Base-by-base conservation (phyloP, 2,888 invertebrate genomes). In the Mimumesa dahlbomi region DNA sequence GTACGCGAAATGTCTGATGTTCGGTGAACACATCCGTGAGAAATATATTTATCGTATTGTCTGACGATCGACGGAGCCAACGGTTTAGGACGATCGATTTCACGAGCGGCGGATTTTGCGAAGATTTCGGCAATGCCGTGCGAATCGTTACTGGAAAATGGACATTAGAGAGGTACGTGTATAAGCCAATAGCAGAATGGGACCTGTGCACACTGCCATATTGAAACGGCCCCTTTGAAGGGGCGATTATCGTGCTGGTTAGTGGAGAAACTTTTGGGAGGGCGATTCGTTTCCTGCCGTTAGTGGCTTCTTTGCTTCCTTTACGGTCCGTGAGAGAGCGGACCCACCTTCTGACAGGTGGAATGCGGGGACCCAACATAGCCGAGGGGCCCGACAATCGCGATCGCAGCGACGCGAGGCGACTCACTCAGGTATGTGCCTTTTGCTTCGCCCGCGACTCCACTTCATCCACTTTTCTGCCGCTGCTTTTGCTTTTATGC, bases 271-370 rank as follows among this genome's bases (percentile, higher is more conserved):
- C 13, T 56, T 64, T 59, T 62, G 21, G 29, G 19, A 38, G 45
- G 43, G 40, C 38, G 54, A 45, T 49, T 18, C 53, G 58, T 49
- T 73, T 53, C 43, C 42, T 42, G 59, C 40, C 38, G 56, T 66
- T 63, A 53, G 61, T 50, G 59, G 56, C 36, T 61, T 56, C 52
- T 19, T 53, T 38, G 49, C 48, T 71, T 67, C 59, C 53, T 66
- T 61, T 58, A 56, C 63, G 50, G 42, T 36, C 34, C 57, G 74
- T 50, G 75, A 62, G 58, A 68, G 68, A 56, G 73, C 61, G 67
- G 57, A 62, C 67, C 71, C 67, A 79, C 78, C 81, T 83, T 82
- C 79, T 82, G 84, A 84, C 85, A 85, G 85, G 85, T 85, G 84
- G 85, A 84, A 82, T 83, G 84, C 73, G 69, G 75, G 61, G 58